Conservation (phyloP, 1,140 invertebrate species). For the Gryon sp. region DNA sequence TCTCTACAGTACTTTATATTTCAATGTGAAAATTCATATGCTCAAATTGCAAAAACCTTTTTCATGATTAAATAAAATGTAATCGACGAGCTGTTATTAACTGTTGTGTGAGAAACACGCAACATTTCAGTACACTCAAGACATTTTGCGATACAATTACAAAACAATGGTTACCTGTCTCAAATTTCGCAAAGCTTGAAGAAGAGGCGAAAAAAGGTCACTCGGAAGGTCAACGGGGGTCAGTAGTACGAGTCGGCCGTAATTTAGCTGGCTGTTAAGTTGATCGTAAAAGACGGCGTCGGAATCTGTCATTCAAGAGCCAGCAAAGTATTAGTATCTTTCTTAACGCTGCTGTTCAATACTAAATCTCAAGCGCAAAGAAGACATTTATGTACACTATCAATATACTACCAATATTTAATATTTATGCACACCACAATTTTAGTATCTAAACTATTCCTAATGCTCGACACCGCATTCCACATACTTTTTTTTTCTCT, state of each 20-base stretch:
- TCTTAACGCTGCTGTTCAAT: slow-evolving; percentile 36
- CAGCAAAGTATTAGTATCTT: slow-evolving; percentile 40
- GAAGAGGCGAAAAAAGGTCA: slow-evolving; percentile 59
- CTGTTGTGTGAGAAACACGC: slow-evolving; percentile 1
- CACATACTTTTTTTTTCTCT: slow-evolving; percentile 14
- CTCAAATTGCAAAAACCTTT: too few species aligned
- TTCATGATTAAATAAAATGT: neutral
- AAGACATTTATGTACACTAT: slow-evolving; percentile 54
- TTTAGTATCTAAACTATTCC: slow-evolving; percentile 10
- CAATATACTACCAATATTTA: slow-evolving; percentile 44
- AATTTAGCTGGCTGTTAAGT: slow-evolving; percentile 65
- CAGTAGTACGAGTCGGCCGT: slow-evolving; percentile 64
- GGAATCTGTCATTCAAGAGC: slow-evolving; percentile 56
- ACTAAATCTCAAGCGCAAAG: slow-evolving; percentile 48
- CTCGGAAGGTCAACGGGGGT: slow-evolving; percentile 56
- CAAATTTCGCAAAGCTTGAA: slow-evolving; percentile 47
- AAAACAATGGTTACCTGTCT: slow-evolving; percentile 33
- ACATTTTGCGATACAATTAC: slow-evolving; percentile 40
- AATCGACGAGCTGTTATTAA: neutral
- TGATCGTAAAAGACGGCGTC: slow-evolving; percentile 64
- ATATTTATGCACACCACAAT: slow-evolving; percentile 35
- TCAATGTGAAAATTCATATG: too few species aligned
- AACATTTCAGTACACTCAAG: neutral
- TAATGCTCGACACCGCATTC: slow-evolving; percentile 16
- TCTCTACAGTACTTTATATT: too few species aligned